Evolutionary conservation across 2,113 vertebrate genomes (phyloP).

Genomic region (Scortum barcoo): DNA sequence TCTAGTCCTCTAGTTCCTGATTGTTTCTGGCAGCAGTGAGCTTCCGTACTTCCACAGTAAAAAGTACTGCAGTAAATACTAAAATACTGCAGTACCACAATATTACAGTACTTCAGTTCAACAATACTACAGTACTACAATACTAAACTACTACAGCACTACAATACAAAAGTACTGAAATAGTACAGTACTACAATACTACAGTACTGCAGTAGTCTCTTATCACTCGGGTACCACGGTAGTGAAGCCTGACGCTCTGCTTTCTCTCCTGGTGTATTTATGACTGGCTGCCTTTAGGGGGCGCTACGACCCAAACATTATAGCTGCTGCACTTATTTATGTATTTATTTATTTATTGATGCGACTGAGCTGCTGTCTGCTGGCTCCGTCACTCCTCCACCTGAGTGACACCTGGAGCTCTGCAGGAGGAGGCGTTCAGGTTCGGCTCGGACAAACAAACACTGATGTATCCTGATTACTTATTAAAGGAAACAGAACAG

Average conservation of each 20-base stretch:
- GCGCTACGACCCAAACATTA: neutral
- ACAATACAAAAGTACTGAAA: no score
- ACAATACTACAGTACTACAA: neutral
- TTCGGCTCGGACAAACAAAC: neutral
- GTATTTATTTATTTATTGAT: neutral
- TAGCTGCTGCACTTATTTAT: neutral
- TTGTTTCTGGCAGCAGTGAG: neutral
- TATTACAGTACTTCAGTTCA: neutral
- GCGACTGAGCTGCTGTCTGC: constrained; percentile 1
- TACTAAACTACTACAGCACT: neutral
- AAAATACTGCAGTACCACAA: neutral
- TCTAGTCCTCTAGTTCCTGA: no score
- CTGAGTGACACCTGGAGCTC: neutral
- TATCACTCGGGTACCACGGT: no score
- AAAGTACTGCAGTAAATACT: no score
- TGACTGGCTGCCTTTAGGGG: neutral
- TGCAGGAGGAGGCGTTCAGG: constrained; percentile 8
- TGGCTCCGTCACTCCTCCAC: neutral
- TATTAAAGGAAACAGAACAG: neutral
- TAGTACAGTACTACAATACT: neutral
- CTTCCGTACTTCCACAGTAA: neutral
- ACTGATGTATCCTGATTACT: neutral
- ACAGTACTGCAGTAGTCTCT: neutral
- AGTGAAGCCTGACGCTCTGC: neutral
- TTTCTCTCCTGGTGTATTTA: neutral